A percentile compares a stretch with the other conserved stretches of the same genome.
Evolutionary conservation across 92 coral and sea anemone species (phyloP).

Genomic region (Epizoanthus ramosus): DNA sequence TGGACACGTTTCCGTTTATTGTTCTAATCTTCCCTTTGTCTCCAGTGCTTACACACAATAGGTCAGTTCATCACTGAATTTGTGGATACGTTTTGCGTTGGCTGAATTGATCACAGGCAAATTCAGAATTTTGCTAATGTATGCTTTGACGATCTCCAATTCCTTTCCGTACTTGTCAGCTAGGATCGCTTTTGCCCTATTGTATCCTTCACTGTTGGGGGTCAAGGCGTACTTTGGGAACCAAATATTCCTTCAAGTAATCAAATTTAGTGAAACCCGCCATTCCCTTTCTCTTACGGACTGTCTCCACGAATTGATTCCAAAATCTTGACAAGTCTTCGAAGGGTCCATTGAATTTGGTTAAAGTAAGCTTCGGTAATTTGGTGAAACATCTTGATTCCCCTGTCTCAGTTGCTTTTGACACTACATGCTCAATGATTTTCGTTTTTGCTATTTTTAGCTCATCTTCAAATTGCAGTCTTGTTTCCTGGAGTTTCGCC

Average conservation of each 20-base stretch:
- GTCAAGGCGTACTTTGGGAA: constrained; percentile 46
- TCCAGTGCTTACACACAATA: constrained; percentile 50
- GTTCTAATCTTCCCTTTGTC: constrained; percentile 39
- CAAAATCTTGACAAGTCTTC: constrained; percentile 51
- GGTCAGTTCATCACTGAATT: constrained; percentile 45
- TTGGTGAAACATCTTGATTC: constrained; percentile 36
- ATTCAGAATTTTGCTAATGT: constrained; percentile 40
- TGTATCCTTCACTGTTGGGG: constrained; percentile 49
- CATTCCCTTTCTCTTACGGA: constrained; percentile 36
- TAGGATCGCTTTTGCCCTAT: constrained; percentile 42
- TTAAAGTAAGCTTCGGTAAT: constrained; percentile 39
- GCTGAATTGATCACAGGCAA: constrained; percentile 47
- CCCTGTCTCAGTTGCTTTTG: constrained; percentile 13
- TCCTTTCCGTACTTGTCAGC: constrained; percentile 48
- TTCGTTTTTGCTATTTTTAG: constrained; percentile 15
- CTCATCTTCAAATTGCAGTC: constrained; percentile 40
- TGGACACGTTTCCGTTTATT: constrained; percentile 51
- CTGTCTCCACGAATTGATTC: constrained; percentile 47
- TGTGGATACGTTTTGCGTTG: constrained; percentile 39
- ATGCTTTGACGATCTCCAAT: constrained; percentile 55
- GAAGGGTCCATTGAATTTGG: constrained; percentile 45
- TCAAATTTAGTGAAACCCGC: constrained; percentile 44
- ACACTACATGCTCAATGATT: constrained; percentile 22
- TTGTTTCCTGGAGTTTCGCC: constrained; percentile 40
- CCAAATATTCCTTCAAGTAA: constrained; percentile 44